Evolutionary conservation across 1,140 invertebrate species (phyloP), one percentile per base, ranked within the genome.

Genomic region (Spodoptera litura): DNA sequence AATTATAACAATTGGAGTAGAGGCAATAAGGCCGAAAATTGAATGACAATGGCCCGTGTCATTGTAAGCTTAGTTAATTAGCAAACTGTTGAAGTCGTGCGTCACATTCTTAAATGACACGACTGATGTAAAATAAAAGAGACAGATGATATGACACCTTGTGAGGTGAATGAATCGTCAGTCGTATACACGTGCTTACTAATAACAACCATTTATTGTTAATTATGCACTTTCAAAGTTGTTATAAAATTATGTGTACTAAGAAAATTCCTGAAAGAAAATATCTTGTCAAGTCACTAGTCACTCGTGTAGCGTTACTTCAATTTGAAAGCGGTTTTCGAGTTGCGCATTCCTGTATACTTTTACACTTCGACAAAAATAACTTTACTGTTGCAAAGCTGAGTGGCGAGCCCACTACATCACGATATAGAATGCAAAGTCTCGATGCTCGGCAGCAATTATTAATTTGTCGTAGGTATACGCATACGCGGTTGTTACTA

Each of bases 51-150:
- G 38, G 72, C 74, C 77, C 62, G 59, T 84, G 78, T 82, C 84
- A 88, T 85, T 88, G 86, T 92, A 79, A 88, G 86, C 83, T 83
- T 85, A 82, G 85, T 81, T 91, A 92, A 94, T 93, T 93, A 93
- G 87, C 89, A 88, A 87, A 79, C 76, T 88, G 86, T 89, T 90
- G 77, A 83, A 88, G 84, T 81, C 79, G 74, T 87, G 80, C 82
- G 79, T 91, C 87, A 86, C 87, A 81, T 83, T 93, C 89, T 87
- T 78, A 84, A 89, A 73, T 72, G 51, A 68, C 68, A 61, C 61
- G 38, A 80, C 31, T 79, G 53, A 82, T 84, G 61, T 59, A 72
- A 75, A 81, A 70, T 53, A 81, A 91, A 85, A 81, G 87, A 87
- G 86, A 89, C 53, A 62, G 81, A 66, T 62, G 31, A 78, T 83